Evolutionary conservation across 2,888 invertebrate species (phyloP), one percentile per base, ranked within the genome.

Genomic region (Lobophora halterata): DNA sequence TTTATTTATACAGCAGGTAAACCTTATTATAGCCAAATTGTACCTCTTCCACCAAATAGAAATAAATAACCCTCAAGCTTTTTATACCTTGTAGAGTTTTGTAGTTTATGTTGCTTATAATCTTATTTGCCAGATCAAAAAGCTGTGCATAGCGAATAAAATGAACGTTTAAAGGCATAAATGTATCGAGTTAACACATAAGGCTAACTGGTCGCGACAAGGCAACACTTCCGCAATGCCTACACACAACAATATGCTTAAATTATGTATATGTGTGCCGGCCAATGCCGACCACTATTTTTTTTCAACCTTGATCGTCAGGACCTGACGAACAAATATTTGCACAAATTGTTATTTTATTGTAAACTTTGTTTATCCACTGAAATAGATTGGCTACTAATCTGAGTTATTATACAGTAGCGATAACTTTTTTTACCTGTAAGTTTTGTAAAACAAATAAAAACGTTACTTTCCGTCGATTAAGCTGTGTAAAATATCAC

Each of bases 211-310:
- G 71, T 72, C 48, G 51, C 40, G 49, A 47, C 64, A 58, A 64
- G 65, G 69, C 63, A 64, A 66, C 66, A 75, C 80, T 81, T 82
- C 80, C 82, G 79, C 71, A 71, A 72, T 68, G 64, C 57, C 53
- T 63, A 64, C 66, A 62, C 55, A 67, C 62, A 56, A 62, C 71
- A 65, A 58, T 68, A 65, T 67, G 62, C 67, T 70, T 71, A 68
- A 69, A 66, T 71, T 71, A 74, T 71, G 61, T 68, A 60, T 62
- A 53, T 67, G 58, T 65, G 52, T 56, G 41, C 46, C 25, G 44
- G 55, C 68, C 80, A 81, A 80, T 81, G 81, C 58, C 81, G 67
- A 55, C 79, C 65, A 79, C 77, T 75, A 73, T 80, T 76, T 75
- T 78, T 75, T 67, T 70, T 40, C 49, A 66, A 64, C 80, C 80